Evolutionary conservation across 2,888 invertebrate species (phyloP).

Genomic region (Tachina lurida): DNA sequence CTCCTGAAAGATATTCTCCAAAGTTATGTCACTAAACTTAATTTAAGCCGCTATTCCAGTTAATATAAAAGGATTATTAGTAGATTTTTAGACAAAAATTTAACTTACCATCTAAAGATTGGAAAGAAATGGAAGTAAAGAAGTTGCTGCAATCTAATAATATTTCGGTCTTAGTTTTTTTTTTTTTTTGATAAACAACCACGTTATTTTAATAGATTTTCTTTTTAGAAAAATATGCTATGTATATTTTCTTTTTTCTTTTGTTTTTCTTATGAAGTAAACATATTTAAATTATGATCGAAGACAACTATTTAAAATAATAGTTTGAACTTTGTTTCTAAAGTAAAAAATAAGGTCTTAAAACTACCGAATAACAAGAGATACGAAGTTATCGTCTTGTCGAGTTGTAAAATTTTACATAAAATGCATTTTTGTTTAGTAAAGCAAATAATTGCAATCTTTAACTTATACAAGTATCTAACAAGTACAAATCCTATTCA

Average conservation of each 20-base stretch:
- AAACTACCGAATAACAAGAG: slow-evolving; percentile 45
- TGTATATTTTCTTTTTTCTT: slow-evolving; percentile 48
- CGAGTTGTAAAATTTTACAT: slow-evolving; percentile 42
- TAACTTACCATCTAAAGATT: neutral
- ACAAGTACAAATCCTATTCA: slow-evolving; percentile 34
- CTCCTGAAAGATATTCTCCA: no score
- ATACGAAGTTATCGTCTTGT: slow-evolving; percentile 1
- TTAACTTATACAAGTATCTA: slow-evolving; percentile 43
- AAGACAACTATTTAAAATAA: slow-evolving; percentile 61
- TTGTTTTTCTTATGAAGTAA: slow-evolving; percentile 67
- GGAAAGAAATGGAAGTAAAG: neutral
- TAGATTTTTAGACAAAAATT: neutral
- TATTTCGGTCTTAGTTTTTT: neutral
- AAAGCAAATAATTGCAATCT: slow-evolving; percentile 7
- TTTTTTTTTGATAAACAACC: neutral
- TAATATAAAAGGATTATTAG: no score
- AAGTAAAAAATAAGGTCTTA: slow-evolving; percentile 34
- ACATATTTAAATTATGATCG: slow-evolving; percentile 58
- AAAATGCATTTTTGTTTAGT: slow-evolving; percentile 57
- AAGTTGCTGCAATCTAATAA: neutral
- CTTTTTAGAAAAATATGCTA: slow-evolving; percentile 52
- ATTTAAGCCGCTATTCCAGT: no score
- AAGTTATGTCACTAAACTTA: no score
- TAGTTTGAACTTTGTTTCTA: slow-evolving; percentile 42
- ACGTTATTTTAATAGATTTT: slow-evolving; percentile 7